A percentile compares a stretch with the other conserved stretches of the same genome.
Conservation (phyloP, 2,888 invertebrate species). For the Acronicta aceris region DNA sequence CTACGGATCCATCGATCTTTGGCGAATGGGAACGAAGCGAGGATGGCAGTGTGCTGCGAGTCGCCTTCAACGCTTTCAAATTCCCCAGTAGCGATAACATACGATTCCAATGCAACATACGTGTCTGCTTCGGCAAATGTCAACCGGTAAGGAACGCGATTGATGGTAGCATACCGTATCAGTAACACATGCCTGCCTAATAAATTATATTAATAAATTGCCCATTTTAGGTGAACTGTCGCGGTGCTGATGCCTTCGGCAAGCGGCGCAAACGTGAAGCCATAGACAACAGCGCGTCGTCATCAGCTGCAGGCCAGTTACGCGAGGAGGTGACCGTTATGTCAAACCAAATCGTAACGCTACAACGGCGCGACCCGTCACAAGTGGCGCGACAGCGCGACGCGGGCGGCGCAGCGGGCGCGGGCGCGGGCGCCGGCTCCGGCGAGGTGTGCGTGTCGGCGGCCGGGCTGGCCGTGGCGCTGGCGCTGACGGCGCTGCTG, state of each 20-base stretch:
- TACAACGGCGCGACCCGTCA: conserved; percentile 94
- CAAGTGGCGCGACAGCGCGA: conserved; percentile 94
- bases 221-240: conserved; percentile 93
- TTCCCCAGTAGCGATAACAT: conserved; percentile 98
- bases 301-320: conserved; percentile 93
- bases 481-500: conserved; percentile 96
- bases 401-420: conserved; percentile 88
- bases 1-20: conserved; percentile 97
- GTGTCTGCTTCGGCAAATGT: conserved; percentile 98
- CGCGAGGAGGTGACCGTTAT: conserved; percentile 98
- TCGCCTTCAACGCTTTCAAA: conserved; percentile 97
- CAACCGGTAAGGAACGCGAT: conserved; percentile 91
- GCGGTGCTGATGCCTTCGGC: conserved; percentile 97
- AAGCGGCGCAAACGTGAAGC: conserved; percentile 92
- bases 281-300: conserved; percentile 86
- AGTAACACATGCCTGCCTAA: not conserved
- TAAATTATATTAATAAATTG: not conserved
- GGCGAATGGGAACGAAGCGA: conserved; percentile 97
- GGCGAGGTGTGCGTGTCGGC: conserved; percentile 97
- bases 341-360: conserved; percentile 96
- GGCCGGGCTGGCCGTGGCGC: conserved; percentile 97
- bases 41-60: conserved; percentile 95
- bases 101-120: conserved; percentile 98
- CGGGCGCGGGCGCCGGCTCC: conserved; percentile 91
- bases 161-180: rapidly evolving